Conservation (phyloP, 2,888 invertebrate species). For the Stegophylla sp. region DNA sequence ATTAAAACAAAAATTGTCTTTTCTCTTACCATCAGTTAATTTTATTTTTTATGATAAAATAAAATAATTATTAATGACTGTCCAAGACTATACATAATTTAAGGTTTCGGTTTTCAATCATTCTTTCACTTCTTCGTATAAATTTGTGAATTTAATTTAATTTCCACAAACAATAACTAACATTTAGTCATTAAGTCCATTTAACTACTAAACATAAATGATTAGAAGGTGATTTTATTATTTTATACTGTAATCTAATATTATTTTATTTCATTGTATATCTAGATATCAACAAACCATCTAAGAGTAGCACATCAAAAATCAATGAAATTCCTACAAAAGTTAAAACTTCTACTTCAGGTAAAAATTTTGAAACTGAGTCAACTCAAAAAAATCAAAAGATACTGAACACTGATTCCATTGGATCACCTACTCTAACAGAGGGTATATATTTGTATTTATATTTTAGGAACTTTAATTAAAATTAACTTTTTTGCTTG, state of each 20-base stretch:
- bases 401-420: background rate
- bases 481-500: background rate
- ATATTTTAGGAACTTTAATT: background rate
- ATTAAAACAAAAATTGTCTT: no score
- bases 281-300: slow-evolving; percentile 15
- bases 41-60: no score
- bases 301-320: slow-evolving; percentile 5
- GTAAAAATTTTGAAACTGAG: slow-evolving; percentile 2
- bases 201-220: background rate
- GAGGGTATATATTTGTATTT: no score
- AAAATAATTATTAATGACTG: no score
- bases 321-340: background rate
- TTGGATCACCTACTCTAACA: slow-evolving; percentile 50
- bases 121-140: no score
- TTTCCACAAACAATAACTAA: no score
- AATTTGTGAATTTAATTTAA: no score
- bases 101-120: no score
- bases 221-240: background rate
- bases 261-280: background rate
- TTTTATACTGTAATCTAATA: background rate
- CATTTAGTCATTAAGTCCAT: background rate
- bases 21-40: no score
- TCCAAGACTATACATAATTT: no score
- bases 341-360: background rate
- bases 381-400: slow-evolving; percentile 2